Evolutionary conservation across 2,113 vertebrate species (phyloP).

Genomic region (Myotis brandtii): DNA sequence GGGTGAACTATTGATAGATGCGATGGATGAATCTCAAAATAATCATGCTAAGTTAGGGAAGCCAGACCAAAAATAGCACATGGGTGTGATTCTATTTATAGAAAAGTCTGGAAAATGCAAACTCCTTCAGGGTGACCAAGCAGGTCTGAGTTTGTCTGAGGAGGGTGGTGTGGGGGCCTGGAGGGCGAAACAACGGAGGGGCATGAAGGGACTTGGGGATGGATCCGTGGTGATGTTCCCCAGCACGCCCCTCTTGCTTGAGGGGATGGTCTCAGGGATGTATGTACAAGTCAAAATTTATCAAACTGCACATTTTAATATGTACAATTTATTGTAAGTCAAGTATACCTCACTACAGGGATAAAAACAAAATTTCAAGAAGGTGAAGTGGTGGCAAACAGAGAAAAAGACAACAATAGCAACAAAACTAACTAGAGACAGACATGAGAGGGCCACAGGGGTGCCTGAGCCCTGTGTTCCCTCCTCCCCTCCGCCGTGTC

Average conservation of each 20-base stretch:
- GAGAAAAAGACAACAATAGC: background rate
- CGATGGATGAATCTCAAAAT: background rate
- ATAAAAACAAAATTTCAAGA: background rate
- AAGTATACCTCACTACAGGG: background rate
- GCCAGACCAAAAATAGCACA: background rate
- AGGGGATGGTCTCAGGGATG: background rate
- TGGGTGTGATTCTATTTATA: background rate
- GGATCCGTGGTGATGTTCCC: background rate
- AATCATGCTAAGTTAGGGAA: background rate
- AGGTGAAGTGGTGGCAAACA: background rate
- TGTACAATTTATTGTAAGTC: background rate
- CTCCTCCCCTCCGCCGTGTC: too few relatives aligned
- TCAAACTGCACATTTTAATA: background rate
- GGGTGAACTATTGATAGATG: background rate
- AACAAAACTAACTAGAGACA: background rate
- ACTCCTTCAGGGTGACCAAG: background rate
- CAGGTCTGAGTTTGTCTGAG: too few relatives aligned
- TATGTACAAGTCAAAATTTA: background rate
- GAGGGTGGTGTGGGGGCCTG: fast-evolving
- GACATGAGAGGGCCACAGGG: background rate
- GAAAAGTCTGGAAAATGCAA: background rate
- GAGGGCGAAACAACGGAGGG: background rate
- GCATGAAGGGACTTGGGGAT: background rate
- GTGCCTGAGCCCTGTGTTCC: background rate
- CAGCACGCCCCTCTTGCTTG: background rate